A percentile compares a stretch with the other conserved stretches of the same genome.
Conservation (phyloP, 37 sponge, comb jelly and placozoan species). For the Tethya wilhelma region DNA sequence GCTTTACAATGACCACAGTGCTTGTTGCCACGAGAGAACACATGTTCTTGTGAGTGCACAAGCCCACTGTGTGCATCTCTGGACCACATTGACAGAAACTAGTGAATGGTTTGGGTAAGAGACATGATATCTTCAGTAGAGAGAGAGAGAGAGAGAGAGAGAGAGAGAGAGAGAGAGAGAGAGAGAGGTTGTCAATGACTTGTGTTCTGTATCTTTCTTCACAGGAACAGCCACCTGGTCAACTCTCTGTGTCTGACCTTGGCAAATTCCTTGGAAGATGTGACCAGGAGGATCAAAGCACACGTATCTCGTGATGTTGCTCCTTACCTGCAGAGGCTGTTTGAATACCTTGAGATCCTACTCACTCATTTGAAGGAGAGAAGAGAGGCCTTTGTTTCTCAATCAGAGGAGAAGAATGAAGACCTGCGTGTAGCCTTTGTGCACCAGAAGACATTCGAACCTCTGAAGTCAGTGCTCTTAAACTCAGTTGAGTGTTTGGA, state of each 20-base stretch:
- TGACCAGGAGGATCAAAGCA: no score
- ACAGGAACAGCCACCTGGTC: no score
- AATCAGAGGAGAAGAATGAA: neutral
- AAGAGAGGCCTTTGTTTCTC: neutral
- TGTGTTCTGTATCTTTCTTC: no score
- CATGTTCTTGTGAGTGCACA: neutral
- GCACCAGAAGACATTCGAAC: neutral
- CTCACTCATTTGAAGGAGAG: no score
- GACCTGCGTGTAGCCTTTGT: neutral
- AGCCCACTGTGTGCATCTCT: neutral
- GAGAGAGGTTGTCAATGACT: no score
- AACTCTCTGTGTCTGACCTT: no score
- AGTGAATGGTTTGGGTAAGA: no score
- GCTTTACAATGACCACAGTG: neutral
- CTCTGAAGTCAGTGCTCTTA: neutral
- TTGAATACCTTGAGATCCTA: no score
- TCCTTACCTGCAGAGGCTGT: no score
- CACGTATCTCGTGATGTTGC: no score
- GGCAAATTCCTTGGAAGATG: no score
- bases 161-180: slow-evolving; percentile 27
- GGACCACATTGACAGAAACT: neutral
- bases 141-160: slow-evolving; percentile 25
- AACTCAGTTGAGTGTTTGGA: slow-evolving; percentile 3
- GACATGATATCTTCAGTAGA: neutral
- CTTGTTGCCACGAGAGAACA: neutral